These are phyloP conservation scores for Spilogale gracilis DNA, from an alignment of 2,113 vertebrate species.

Conservation along the genomic window DNA sequence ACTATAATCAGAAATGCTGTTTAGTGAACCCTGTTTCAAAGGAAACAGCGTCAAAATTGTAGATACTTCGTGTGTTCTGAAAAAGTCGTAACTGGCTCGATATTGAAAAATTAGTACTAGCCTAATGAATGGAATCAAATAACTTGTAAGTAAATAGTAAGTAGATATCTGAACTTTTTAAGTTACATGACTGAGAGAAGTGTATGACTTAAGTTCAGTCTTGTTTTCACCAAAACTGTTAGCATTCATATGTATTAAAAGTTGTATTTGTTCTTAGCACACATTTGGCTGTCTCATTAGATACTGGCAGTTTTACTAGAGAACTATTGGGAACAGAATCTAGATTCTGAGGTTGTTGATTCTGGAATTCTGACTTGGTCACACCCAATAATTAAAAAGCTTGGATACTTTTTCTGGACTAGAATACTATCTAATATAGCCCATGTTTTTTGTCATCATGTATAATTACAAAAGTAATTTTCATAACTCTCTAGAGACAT, in stretches of 20 bases:
- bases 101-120: neutral
- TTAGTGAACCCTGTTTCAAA: neutral
- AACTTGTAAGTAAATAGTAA: constrained; percentile 20
- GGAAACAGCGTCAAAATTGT: constrained; percentile 22
- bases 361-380: constrained; percentile 3
- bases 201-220: neutral
- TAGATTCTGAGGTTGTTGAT: neutral
- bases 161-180: constrained; percentile 10
- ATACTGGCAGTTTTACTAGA: neutral
- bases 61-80: neutral
- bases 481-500: neutral
- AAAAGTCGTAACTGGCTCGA: neutral
- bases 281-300: neutral
- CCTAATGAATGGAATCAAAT: constrained; percentile 2
- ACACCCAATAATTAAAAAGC: neutral
- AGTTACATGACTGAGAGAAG: constrained; percentile 2
- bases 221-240: neutral
- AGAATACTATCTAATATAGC: neutral
- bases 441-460: neutral
- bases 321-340: neutral
- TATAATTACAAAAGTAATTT: constrained; percentile 38
- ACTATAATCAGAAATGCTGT: neutral
- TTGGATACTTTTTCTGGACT: neutral
- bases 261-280: constrained; percentile 7
- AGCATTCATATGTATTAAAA: neutral